A percentile compares a stretch with the other conserved stretches of the same genome.
phyloP scores from a whole-genome alignment of 1,140 invertebrate genomes.

The Sitobion miscanthi region DNA sequence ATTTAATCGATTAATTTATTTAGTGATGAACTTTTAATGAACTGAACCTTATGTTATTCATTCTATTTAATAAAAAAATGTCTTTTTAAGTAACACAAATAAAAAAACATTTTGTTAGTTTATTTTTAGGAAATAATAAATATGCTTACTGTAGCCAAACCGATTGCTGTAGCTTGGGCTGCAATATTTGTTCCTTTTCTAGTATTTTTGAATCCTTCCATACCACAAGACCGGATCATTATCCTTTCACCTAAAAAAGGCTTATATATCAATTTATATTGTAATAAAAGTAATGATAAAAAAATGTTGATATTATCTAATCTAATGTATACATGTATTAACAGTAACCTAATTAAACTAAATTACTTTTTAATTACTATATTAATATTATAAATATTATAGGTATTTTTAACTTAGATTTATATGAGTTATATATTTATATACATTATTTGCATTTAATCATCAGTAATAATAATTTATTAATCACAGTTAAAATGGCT shows the following conservation, averaged over 20 bases:
- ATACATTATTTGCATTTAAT: no score
- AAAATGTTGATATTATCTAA: no score
- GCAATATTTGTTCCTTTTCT: slow-evolving; percentile 95
- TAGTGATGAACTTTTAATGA: background rate
- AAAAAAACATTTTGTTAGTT: background rate
- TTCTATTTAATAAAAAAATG: background rate
- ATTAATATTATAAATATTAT: background rate
- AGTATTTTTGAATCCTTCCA: slow-evolving; percentile 94
- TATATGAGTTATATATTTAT: no score
- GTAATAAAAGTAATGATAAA: background rate
- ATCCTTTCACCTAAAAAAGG: slow-evolving; percentile 66
- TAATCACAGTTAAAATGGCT: no score
- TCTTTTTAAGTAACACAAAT: no score
- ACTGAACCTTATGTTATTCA: background rate
- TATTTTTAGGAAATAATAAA: background rate
- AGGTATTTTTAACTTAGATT: background rate
- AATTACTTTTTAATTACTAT: no score
- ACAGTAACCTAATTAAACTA: no score
- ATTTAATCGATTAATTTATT: background rate
- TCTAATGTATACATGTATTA: no score
- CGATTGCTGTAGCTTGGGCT: slow-evolving; percentile 89
- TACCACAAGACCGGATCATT: slow-evolving; percentile 76
- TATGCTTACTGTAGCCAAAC: slow-evolving; percentile 71
- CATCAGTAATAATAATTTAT: no score
- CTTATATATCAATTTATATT: slow-evolving; percentile 36